Evolutionary conservation across 2,797 vertebrate genomes (phyloP), one percentile per base, ranked within the genome.

Genomic region (Phyllotis vaccarum): DNA sequence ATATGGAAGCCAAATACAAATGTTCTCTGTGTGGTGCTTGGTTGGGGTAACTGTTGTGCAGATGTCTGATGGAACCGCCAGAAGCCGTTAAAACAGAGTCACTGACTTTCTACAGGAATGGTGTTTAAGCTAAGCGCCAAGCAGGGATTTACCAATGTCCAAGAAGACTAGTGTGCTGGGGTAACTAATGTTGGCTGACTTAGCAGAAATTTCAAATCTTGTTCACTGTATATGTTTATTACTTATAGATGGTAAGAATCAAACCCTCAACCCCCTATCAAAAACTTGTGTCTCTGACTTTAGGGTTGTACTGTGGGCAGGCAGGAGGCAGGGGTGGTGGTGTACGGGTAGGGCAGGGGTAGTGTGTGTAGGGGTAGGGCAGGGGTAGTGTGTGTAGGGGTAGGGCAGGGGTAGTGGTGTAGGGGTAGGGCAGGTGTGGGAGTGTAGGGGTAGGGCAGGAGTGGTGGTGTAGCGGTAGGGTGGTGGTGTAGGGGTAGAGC

Each of bases 51-150:
- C 14, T 27, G 3, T 74, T 64, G 21, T 52, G 75, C 8, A 4
- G 31, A 27, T 16, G 22, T 29, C 2, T 19, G 40, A 43, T 46
- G 27, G 14, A 58, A 2, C 37, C 2, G 34, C 12, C 13, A 0
- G 5, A 46, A 60, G 17, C 40, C 11, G 5, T 12, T 9, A 27
- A 31, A 37, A 22, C 13, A 2, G n/a, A 46, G 40, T 6, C 46
- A 37, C 78, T 31, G 54, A 7, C 60, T 58, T 90, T 66, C 58
- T 31, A 22, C 52, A 34, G 37, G 68, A 86, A 78, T 12, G 43
- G 34, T 27, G 16, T 56, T 31, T 40, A 40, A 27, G 24, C 24
- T 40, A 10, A 72, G 22, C 83, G 54, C 22, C 7, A 58, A 24
- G 34, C 21, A 56, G 21, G 52, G 21, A 56, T n/a, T 37, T 80